Base-by-base conservation (phyloP, 2,113 vertebrate genomes). In the Zapornia atra region DNA sequence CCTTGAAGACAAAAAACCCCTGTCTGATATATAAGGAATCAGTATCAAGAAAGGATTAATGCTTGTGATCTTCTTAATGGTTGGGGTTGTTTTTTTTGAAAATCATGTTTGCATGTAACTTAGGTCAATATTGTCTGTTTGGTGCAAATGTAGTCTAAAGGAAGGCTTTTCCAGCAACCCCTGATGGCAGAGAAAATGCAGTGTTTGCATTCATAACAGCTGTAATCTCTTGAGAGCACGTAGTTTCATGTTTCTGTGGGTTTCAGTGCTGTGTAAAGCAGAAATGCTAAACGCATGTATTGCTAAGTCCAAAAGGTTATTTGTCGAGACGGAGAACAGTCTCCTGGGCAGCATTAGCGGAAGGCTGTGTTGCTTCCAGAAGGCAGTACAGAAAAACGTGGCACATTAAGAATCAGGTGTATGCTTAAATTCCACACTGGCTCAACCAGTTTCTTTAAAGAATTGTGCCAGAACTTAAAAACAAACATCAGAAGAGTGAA, bases 331-430 rank as follows among this genome's bases (percentile, higher is more conserved):
- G 0, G 33, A 59, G 33, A 79, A 36, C 10, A 19, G 14, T 60
- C 31, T 84, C 40, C 51, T 54, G 25, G 25, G 28, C 70, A 88
- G 61, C 9, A 20, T 36, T 34, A 66, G 20, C 70, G 48, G 16
- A 56, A 46, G 19, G 11, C n/a, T 0, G 0, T 36, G 29, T 21
- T 18, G 6, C 26, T 82, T 76, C 26, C n/a, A 61, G 34, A 65
- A 78, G 31, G 10, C 34, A 12, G 4, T 44, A 19, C 10, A 82
- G 59, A 24, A 90, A 69, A 76, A 11, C 0, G 1, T 10, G 12
- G 3, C 21, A 38, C 22, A 11, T 51, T 29, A 40, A 38, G 21
- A 60, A 10, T 76, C 51, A 69, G 44, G 6, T 56, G 26, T 34
- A 29, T 36, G 12, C 20, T 85, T 87, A 72, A 84, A 76, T 85